Evolutionary conservation across 2,113 vertebrate species (phyloP).

Genomic region (Lipophrys pholis): DNA sequence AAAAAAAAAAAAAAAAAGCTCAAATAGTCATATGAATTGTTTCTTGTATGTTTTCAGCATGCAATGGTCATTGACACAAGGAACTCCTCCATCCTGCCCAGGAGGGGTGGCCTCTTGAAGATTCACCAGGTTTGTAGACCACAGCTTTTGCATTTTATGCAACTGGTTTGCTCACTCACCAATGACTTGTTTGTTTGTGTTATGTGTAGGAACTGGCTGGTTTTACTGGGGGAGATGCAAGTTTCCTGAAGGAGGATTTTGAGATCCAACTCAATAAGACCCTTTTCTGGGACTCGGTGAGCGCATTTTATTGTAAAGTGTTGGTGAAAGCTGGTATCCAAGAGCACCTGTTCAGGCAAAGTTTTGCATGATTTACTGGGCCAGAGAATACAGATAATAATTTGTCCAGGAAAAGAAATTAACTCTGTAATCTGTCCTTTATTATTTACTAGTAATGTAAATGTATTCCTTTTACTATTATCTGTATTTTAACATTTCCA

Average conservation of each 20-base stretch:
- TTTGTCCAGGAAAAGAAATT: background rate
- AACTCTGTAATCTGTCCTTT: no score
- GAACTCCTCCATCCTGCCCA: slow-evolving; percentile 93
- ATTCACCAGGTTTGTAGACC: slow-evolving; percentile 90
- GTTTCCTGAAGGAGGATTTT: slow-evolving; percentile 96
- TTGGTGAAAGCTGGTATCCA: background rate
- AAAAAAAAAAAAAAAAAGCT: no score
- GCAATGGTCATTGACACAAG: slow-evolving; percentile 95
- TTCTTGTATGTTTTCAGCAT: slow-evolving; percentile 81
- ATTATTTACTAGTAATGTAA: background rate
- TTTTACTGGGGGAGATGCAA: slow-evolving; percentile 94
- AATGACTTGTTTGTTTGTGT: slow-evolving; percentile 4
- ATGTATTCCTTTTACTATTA: background rate
- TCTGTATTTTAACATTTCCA: no score
- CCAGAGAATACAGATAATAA: background rate
- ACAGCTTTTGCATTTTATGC: background rate
- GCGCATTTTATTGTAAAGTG: slow-evolving; percentile 25
- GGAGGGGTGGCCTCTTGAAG: slow-evolving; percentile 90
- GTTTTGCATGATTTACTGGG: background rate
- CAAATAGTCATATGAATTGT: background rate
- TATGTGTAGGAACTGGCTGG: slow-evolving; percentile 91
- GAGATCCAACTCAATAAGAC: slow-evolving; percentile 93
- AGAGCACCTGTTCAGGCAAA: background rate
- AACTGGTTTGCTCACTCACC: no score
- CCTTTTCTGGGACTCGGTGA: slow-evolving; percentile 91